Conservation (phyloP, 2,797 vertebrate genomes). For the Molossus alvarezi region DNA sequence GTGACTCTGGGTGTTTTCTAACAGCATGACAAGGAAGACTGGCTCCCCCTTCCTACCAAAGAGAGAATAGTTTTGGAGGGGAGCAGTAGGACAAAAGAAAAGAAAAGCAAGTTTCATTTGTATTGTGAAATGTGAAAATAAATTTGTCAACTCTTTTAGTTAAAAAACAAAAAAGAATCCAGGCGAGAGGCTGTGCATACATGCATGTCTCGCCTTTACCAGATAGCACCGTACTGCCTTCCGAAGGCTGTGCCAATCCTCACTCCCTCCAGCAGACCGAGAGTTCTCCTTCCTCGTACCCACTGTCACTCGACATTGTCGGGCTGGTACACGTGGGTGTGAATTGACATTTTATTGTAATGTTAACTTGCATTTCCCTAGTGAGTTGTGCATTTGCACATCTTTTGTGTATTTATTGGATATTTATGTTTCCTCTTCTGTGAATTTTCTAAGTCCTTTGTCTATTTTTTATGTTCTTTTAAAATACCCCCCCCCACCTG, state of each 20-base stretch:
- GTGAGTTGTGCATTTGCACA: background rate
- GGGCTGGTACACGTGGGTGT: background rate
- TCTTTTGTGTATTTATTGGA: background rate
- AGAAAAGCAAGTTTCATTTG: background rate
- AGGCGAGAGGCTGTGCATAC: rapidly evolving
- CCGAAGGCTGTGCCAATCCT: background rate
- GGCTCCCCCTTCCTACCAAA: background rate
- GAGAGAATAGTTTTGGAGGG: background rate
- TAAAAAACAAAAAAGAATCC: background rate
- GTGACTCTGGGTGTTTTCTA: background rate
- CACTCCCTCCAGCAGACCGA: background rate
- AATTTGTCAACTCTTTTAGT: background rate
- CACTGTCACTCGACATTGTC: background rate
- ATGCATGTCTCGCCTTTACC: background rate
- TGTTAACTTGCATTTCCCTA: slow-evolving; percentile 28
- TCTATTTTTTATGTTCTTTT: slow-evolving; percentile 5
- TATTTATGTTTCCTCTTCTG: background rate
- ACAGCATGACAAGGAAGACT: background rate
- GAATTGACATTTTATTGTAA: background rate
- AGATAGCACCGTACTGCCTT: background rate
- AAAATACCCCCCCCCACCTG: background rate
- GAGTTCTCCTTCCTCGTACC: background rate
- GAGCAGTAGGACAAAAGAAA: background rate
- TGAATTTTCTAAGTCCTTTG: slow-evolving; percentile 42
- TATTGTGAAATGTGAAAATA: background rate